Conservation (phyloP, 2,888 invertebrate genomes). For the Gnatocerus cornutus region DNA sequence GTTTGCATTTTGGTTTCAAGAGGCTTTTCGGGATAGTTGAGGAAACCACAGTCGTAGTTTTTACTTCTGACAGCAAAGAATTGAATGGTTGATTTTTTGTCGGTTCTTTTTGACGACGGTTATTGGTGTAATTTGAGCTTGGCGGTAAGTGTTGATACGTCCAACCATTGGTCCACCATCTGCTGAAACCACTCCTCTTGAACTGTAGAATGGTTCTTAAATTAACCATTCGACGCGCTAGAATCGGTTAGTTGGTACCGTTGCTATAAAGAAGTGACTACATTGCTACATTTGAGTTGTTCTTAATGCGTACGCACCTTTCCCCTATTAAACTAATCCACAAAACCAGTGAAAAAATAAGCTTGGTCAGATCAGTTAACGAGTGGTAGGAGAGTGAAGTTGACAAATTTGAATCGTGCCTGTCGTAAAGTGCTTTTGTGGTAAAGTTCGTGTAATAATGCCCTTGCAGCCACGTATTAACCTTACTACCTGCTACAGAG, state of each 20-base stretch:
- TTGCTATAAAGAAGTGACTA: constrained; percentile 53
- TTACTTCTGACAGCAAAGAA: too few species aligned
- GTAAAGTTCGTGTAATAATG: constrained; percentile 55
- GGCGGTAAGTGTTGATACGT: constrained; percentile 21
- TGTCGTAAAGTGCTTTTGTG: constrained; percentile 49
- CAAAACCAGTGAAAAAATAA: constrained; percentile 54
- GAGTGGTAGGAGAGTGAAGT: constrained; percentile 57
- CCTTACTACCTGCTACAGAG: constrained; percentile 59
- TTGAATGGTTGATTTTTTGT: too few species aligned
- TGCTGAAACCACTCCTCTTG: constrained; percentile 50
- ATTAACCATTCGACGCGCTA: constrained; percentile 62
- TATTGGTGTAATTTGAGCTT: constrained; percentile 28
- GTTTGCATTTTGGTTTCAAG: too few species aligned
- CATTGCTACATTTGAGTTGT: constrained; percentile 38
- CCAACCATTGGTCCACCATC: constrained; percentile 22
- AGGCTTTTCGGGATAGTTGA: too few species aligned
- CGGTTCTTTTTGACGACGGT: too few species aligned
- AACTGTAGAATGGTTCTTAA: constrained; percentile 59
- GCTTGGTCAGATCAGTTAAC: constrained; percentile 51
- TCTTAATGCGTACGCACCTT: constrained; percentile 55
- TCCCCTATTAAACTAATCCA: constrained; percentile 41
- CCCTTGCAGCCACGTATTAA: constrained; percentile 64
- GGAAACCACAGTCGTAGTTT: too few species aligned
- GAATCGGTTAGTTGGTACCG: constrained; percentile 61
- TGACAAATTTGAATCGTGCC: constrained; percentile 53